These are phyloP conservation scores for Drosophila yooni DNA, from an alignment of 2,888 invertebrate genomes.

Conservation along the genomic window DNA sequence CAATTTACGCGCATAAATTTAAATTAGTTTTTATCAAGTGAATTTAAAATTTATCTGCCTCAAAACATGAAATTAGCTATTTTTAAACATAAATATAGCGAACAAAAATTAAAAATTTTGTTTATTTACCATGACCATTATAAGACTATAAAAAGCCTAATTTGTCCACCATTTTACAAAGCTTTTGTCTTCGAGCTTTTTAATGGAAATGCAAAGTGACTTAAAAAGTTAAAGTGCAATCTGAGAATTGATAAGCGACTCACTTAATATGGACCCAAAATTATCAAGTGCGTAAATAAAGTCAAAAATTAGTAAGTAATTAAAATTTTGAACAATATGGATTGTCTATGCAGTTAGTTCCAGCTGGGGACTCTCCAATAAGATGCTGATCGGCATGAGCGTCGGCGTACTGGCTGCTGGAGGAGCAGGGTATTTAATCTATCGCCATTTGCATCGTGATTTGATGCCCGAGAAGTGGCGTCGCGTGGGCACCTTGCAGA, in stretches of 20 bases:
- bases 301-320: neutral
- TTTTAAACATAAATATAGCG: neutral
- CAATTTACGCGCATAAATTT: neutral
- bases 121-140: neutral
- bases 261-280: conserved; percentile 3
- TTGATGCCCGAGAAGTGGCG: conserved; percentile 82
- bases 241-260: conserved; percentile 10
- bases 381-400: conserved; percentile 58
- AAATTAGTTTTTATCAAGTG: neutral
- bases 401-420: conserved; percentile 65
- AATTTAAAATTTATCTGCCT: neutral
- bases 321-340: neutral
- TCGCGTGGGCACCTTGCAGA: conserved; percentile 75
- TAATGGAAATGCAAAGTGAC: neutral
- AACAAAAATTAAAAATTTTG: neutral
- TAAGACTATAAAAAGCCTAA: neutral
- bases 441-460: conserved; percentile 72
- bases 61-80: rapidly evolving
- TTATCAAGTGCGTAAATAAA: conserved; percentile 9
- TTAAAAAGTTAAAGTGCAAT: conserved; percentile 9
- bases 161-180: neutral
- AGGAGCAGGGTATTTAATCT: conserved; percentile 69
- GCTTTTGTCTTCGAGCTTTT: conserved; percentile 32
- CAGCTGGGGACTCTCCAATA: conserved; percentile 30
- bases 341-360: conserved; percentile 7